Conservation (phyloP, 2,888 invertebrate genomes). For the Pegoplata infirma region DNA sequence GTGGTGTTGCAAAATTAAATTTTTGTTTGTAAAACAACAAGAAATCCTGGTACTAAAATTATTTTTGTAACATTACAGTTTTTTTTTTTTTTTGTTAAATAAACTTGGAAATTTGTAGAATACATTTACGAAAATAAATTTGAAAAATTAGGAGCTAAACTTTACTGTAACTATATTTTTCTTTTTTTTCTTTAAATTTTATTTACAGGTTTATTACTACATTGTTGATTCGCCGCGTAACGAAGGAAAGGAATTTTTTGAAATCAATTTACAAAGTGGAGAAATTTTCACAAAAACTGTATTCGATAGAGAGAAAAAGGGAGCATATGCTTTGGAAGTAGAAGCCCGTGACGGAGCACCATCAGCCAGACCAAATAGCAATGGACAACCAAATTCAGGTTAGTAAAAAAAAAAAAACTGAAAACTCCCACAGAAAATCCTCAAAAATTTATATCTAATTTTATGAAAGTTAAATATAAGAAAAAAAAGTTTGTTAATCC, state of each 20-base stretch:
- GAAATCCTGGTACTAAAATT: too few relatives aligned
- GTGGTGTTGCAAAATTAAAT: too few relatives aligned
- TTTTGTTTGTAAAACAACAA: too few relatives aligned
- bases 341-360: slow-evolving; percentile 97
- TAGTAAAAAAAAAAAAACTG: slow-evolving; percentile 73
- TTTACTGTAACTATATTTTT: too few relatives aligned
- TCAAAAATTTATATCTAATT: neutral
- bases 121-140: too few relatives aligned
- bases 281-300: slow-evolving; percentile 96
- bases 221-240: slow-evolving; percentile 94
- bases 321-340: slow-evolving; percentile 97
- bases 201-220: slow-evolving; percentile 91
- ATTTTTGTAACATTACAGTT: too few relatives aligned
- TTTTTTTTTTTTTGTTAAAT: too few relatives aligned
- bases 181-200: neutral
- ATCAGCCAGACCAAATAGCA: slow-evolving; percentile 96
- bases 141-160: too few relatives aligned
- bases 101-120: too few relatives aligned
- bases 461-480: too few relatives aligned
- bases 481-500: neutral
- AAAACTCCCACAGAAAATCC: neutral
- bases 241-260: slow-evolving; percentile 96
- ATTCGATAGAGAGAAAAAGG: slow-evolving; percentile 98
- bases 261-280: slow-evolving; percentile 96
- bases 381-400: slow-evolving; percentile 98